Conservation (phyloP, 2,888 invertebrate species). For the Anthoptus insignis region DNA sequence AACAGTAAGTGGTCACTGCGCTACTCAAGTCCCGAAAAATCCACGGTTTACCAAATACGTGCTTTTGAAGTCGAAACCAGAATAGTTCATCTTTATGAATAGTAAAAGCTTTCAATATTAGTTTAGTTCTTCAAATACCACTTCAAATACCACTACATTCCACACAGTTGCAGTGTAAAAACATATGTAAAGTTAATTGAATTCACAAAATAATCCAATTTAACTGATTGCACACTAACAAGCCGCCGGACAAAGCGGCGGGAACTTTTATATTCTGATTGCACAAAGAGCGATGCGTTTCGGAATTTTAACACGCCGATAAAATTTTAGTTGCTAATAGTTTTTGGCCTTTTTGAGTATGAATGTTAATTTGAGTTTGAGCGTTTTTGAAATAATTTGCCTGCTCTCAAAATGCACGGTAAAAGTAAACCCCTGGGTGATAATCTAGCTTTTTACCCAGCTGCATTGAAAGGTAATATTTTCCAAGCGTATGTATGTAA, state of each 20-base stretch:
- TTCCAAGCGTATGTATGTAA: too few species aligned
- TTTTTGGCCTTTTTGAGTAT: background rate
- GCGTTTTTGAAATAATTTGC: too few species aligned
- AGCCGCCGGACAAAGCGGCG: constrained; percentile 3
- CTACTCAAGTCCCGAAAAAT: too few species aligned
- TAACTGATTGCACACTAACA: constrained; percentile 20
- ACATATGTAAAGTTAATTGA: constrained; percentile 20
- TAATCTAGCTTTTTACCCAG: too few species aligned
- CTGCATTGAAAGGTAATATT: too few species aligned
- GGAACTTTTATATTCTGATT: constrained; percentile 19
- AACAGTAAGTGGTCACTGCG: too few species aligned
- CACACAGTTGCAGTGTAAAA: constrained; percentile 1
- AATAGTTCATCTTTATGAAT: too few species aligned
- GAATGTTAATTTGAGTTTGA: background rate
- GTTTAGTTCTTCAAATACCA: too few species aligned
- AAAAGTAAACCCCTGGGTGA: too few species aligned
- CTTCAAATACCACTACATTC: background rate
- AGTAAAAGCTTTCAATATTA: too few species aligned
- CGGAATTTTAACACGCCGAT: constrained; percentile 11
- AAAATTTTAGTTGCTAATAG: background rate
- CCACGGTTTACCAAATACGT: too few species aligned
- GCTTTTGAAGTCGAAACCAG: too few species aligned
- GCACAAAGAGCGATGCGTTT: constrained; percentile 20
- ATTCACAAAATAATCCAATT: constrained; percentile 16
- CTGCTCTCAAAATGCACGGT: background rate